Evolutionary conservation across 1,140 invertebrate species (phyloP).

Genomic region (Aplysia californica): DNA sequence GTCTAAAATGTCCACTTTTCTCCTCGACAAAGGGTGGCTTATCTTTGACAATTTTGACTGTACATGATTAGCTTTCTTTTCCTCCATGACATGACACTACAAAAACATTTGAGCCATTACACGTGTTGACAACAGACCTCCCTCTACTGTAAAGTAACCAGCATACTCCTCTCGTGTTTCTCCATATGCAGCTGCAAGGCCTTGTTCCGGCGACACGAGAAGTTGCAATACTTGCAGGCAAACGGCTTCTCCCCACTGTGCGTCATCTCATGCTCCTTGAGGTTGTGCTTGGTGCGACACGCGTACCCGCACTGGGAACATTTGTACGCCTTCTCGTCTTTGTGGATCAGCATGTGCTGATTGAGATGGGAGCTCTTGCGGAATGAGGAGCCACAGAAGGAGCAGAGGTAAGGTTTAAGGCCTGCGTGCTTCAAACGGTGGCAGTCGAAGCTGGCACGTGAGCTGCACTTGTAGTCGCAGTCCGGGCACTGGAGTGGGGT

Average conservation of each 20-base stretch:
- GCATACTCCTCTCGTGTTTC: constrained; percentile 16
- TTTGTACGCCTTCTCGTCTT: constrained; percentile 74
- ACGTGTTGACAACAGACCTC: no score
- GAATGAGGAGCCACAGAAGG: constrained; percentile 16
- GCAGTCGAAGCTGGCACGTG: constrained; percentile 23
- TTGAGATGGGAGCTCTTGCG: constrained; percentile 22
- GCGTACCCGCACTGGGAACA: constrained; percentile 37
- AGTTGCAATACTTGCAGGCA: constrained; percentile 12
- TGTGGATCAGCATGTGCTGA: constrained; percentile 24
- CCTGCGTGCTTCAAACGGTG: constrained; percentile 26
- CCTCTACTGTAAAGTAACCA: no score
- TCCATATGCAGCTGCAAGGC: constrained; percentile 16
- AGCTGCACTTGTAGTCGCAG: constrained; percentile 24
- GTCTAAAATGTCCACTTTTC: no score
- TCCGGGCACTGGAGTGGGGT: constrained; percentile 12
- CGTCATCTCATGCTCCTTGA: constrained; percentile 76
- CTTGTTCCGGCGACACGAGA: constrained; percentile 20
- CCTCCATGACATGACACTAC: no score
- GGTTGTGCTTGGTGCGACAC: constrained; percentile 87
- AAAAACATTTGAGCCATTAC: no score
- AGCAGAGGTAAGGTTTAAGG: constrained; percentile 66
- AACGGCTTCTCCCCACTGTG: constrained; percentile 27
- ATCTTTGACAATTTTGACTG: no score
- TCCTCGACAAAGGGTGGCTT: no score
- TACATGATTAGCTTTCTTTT: no score